Conservation (phyloP, 2,888 invertebrate genomes). For the Acheta domesticus region DNA sequence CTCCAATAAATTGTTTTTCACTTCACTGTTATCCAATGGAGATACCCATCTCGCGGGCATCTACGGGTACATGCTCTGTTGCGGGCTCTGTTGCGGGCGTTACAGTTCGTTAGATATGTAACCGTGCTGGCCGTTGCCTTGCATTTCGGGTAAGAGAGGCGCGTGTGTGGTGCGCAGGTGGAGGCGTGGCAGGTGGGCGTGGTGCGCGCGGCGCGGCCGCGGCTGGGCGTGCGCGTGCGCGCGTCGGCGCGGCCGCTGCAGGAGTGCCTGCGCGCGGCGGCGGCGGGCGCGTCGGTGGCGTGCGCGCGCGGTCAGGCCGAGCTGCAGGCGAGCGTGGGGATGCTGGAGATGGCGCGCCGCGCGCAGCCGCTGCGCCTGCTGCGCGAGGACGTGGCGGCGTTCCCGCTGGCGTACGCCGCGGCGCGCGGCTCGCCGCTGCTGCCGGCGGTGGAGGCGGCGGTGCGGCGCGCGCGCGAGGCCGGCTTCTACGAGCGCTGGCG, state of each 20-base stretch:
- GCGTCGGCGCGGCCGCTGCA: not conserved
- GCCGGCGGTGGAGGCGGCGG: not conserved
- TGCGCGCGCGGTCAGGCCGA: not conserved
- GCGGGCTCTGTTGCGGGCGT: no score
- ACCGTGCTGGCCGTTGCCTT: no score
- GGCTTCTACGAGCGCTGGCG: not conserved
- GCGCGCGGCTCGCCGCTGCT: not conserved
- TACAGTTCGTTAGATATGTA: no score
- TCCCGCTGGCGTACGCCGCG: not conserved
- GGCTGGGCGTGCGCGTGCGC: no score
- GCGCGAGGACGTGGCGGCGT: not conserved
- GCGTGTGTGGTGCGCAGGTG: no score
- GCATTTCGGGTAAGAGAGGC: no score
- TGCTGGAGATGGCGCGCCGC: not conserved
- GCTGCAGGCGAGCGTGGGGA: not conserved
- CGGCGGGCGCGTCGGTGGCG: not conserved
- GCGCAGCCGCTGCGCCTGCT: not conserved
- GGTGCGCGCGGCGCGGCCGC: no score
- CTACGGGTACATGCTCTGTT: no score
- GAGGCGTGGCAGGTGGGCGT: no score
- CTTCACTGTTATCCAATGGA: no score
- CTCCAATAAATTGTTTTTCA: no score
- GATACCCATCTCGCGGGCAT: no score
- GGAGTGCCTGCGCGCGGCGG: not conserved
- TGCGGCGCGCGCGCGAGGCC: not conserved